phyloP scores from a whole-genome alignment of 1,140 invertebrate genomes.

The Eueides isabella region DNA sequence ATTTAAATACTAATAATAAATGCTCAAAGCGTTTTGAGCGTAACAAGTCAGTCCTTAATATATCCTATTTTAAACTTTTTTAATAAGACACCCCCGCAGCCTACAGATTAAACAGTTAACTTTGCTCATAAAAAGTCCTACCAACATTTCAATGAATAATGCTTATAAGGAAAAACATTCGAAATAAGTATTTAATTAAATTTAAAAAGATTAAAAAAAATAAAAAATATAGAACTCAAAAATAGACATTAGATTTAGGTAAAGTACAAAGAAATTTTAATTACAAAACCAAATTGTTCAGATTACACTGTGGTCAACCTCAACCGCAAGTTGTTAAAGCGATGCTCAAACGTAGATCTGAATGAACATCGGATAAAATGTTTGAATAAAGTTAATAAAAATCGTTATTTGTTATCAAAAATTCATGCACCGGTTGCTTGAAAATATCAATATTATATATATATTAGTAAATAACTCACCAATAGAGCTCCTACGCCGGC shows the following conservation, averaged over 20 bases:
- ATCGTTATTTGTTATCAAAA: neutral
- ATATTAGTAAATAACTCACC: neutral
- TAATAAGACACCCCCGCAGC: constrained; percentile 18
- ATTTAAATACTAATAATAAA: neutral
- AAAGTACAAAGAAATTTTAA: neutral
- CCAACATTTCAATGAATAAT: constrained; percentile 25
- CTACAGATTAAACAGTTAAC: constrained; percentile 29
- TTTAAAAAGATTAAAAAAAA: neutral
- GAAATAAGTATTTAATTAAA: neutral
- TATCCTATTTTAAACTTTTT: constrained; percentile 28
- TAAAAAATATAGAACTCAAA: neutral
- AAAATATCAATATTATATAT: neutral
- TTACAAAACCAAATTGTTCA: neutral
- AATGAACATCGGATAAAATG: neutral
- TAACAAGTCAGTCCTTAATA: neutral
- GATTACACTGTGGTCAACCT: neutral
- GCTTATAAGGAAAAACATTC: neutral
- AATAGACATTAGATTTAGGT: neutral
- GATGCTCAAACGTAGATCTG: neutral
- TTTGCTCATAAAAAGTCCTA: constrained; percentile 30
- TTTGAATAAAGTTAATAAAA: neutral
- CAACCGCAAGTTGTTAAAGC: neutral
- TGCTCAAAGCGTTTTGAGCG: neutral
- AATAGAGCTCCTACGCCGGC: neutral
- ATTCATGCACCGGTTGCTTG: neutral